Evolutionary conservation across 2,888 invertebrate species (phyloP), one percentile per base, ranked within the genome.

Genomic region (Drosophila engyochracea): DNA sequence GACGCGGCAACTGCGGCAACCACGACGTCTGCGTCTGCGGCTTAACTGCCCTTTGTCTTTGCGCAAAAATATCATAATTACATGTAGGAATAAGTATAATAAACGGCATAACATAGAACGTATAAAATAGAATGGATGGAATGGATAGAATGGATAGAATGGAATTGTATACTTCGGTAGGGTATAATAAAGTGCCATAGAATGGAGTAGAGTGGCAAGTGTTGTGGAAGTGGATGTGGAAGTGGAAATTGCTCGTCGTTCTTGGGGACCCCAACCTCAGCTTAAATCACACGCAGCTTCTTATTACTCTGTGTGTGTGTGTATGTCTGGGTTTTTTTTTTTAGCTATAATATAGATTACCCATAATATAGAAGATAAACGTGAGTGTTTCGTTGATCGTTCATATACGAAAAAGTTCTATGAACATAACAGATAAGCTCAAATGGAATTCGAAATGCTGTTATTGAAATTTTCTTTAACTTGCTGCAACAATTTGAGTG

Each of bases 1-100:
- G 22, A 54, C 37, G 30, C 35, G 14, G 62, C 22, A 33, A 25
- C 59, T 71, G 54, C 30, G 37, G 47, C 22, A 22, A 53, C 25
- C 16, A 47, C 22, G 47, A 9, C 47, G 25, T n/a, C 57, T 22
- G 58, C 60, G 47, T 44, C 53, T 52, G 65, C 61, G 58, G 58
- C 72, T 85, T 75, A 81, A 83, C 89, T 83, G 83, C 83, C 84
- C 84, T 85, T 85, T 85, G 84, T 88, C 70, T 85, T 82, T 60
- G 64, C 61, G 83, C 74, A 74, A 85, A 87, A 71, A 79, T 76
- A 76, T 76, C 81, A 79, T 80, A 79, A 80, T 80, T 79, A 79
- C 79, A 80, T 80, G 59, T 76, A 73, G 68, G 71, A 80, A 80
- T 79, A 72, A 76, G 72, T 73, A 76, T 79, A 80, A 76, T 79